These are phyloP conservation scores for Anguilla anguilla DNA, from an alignment of 2,797 vertebrate species.

Conservation along the genomic window DNA sequence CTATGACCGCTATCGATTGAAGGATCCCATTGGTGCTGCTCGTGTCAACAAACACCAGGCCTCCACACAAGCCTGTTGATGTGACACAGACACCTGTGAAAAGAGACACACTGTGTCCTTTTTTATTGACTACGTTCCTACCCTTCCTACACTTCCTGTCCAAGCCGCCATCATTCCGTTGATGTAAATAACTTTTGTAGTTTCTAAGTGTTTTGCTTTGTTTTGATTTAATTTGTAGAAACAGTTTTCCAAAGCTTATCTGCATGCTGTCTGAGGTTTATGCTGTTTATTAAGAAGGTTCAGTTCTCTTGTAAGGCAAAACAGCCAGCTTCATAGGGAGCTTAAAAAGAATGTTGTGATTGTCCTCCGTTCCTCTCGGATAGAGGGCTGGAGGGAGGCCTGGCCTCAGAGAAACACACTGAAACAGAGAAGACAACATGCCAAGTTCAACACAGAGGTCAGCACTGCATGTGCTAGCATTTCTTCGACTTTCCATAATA, in stretches of 20 bases:
- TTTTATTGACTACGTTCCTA: background rate
- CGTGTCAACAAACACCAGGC: conserved; percentile 11
- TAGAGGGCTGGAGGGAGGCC: background rate
- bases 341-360: conserved; percentile 5
- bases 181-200: background rate
- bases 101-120: background rate
- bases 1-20: background rate
- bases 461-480: conserved; percentile 7
- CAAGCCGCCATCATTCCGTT: background rate
- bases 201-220: background rate
- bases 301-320: background rate
- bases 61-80: conserved; percentile 6
- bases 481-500: conserved; percentile 13
- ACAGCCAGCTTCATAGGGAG: background rate
- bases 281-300: background rate
- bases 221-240: background rate
- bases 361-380: background rate
- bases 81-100: conserved; percentile 14
- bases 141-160: background rate
- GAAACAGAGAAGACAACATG: background rate
- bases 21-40: background rate
- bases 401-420: background rate
- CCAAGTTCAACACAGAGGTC: conserved; percentile 17
- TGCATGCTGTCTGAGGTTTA: background rate
- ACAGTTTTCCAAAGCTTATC: background rate